A percentile compares a stretch with the other conserved stretches of the same genome.
Evolutionary conservation across 2,888 invertebrate genomes (phyloP).

Genomic region (Amaurobius ferox): DNA sequence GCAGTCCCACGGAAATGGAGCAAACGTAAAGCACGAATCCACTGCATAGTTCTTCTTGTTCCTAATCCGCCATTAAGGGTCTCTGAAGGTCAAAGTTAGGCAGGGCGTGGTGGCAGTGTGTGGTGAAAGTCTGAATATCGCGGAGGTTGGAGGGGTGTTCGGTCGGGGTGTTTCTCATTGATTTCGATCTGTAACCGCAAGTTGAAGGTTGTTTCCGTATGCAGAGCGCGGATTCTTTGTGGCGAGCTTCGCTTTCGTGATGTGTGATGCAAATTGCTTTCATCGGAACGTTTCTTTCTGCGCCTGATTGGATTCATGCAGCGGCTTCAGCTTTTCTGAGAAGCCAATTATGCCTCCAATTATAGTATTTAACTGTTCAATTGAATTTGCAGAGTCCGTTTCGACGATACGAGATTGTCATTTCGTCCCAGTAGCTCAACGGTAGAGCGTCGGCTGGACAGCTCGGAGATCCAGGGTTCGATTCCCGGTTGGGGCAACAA

Average conservation of each 20-base stretch:
- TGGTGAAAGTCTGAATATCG: neutral
- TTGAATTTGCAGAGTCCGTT: too few species aligned
- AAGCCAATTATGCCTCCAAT: too few species aligned
- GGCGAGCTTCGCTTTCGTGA: neutral
- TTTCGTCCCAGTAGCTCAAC: too few species aligned
- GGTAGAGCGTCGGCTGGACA: too few species aligned
- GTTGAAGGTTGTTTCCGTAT: neutral
- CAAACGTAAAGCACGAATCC: neutral
- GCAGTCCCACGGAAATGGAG: neutral
- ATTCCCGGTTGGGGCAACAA: too few species aligned
- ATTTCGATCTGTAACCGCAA: neutral
- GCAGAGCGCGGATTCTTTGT: neutral
- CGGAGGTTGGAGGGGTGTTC: neutral
- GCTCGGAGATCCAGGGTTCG: too few species aligned
- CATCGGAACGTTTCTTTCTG: neutral
- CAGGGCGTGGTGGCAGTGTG: neutral
- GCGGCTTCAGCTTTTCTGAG: neutral
- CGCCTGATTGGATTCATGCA: neutral
- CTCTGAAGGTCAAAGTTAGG: slow-evolving; percentile 7
- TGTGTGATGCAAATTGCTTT: neutral
- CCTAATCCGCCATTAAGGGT: neutral
- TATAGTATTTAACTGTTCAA: too few species aligned
- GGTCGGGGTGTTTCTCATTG: neutral
- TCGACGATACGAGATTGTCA: too few species aligned
- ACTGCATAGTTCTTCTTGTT: neutral